Evolutionary conservation across 1,140 invertebrate genomes (phyloP), one percentile per base, ranked within the genome.

Genomic region (Musca vetustissima): DNA sequence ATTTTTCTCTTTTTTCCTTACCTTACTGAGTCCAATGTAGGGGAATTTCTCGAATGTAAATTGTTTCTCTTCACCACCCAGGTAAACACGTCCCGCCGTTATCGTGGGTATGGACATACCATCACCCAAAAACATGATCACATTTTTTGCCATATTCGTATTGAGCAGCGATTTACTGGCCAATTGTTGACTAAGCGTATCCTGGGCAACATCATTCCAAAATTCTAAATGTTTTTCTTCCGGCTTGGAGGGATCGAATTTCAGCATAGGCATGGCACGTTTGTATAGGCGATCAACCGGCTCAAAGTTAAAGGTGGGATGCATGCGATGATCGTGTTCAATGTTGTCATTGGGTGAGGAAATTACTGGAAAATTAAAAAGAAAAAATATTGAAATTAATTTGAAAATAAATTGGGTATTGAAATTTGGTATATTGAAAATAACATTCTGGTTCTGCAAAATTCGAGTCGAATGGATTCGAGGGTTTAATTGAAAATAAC

Each of bases 81-180:
- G 80, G 68, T 87, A 85, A 1, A 90, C 88, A n/a, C 91, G 79
- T 0, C 87, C 85, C 0, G 90, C 89, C 1, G 88, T 86, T 9
- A 91, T 77, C 0, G 90, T 91, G 4, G 89, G 83, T 49, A 91
- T 86, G 28, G 89, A 89, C 89, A 92, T 92, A 17, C 89, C 90
- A 75, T 91, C 90, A 1, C 90, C 91, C 28, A 93, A 74, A 73
- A 92, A 92, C n/a, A 91, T 74, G 64, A 92, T 89, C 8, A 90
- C 83, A 81, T 92, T 92, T 76, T 88, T 90, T 17, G 90, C 88
- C 69, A 79, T 71, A 67, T 86, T 82, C 55, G 83, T 83, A 49
- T 85, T 86, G 17, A 83, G 72, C 57, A 69, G 55, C 65, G 76
- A 47, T 32, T 82, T 82, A 55, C 73, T 77, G n/a, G 78, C 71